Evolutionary conservation across 2,113 vertebrate genomes (phyloP).

Genomic region (Brachypteracias leptosomus): DNA sequence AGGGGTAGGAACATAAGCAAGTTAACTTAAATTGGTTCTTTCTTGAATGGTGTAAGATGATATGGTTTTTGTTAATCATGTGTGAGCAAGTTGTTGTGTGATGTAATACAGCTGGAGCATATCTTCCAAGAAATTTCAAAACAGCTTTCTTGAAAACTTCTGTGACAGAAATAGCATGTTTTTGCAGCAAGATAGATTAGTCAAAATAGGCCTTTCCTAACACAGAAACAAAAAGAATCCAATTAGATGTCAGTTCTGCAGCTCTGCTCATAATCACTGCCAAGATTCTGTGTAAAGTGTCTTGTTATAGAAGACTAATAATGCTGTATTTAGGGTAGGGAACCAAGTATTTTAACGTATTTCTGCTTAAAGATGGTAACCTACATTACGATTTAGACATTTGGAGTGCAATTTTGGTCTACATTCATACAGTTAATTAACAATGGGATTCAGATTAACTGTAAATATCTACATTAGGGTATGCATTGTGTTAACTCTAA

Average conservation of each 20-base stretch:
- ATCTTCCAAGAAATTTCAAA: slow-evolving; percentile 21
- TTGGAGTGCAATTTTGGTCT: background rate
- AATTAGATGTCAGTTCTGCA: background rate
- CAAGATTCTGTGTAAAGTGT: background rate
- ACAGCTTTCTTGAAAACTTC: background rate
- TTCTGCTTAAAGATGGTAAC: background rate
- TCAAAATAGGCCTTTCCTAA: background rate
- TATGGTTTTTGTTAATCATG: background rate
- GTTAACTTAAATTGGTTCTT: background rate
- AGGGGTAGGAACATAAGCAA: background rate
- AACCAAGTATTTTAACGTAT: background rate
- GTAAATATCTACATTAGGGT: background rate
- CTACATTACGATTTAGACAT: background rate
- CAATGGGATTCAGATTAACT: background rate
- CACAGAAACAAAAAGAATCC: background rate
- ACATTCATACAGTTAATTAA: background rate
- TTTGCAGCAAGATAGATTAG: background rate
- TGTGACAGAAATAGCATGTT: background rate
- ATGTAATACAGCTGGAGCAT: background rate
- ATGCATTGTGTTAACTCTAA: background rate
- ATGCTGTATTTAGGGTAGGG: background rate
- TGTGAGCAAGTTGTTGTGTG: background rate
- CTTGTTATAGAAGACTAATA: background rate
- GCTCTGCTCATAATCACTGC: background rate
- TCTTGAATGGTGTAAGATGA: background rate